phyloP scores from a whole-genome alignment of 2,797 vertebrate genomes.

The Rhinichthys osculus region DNA sequence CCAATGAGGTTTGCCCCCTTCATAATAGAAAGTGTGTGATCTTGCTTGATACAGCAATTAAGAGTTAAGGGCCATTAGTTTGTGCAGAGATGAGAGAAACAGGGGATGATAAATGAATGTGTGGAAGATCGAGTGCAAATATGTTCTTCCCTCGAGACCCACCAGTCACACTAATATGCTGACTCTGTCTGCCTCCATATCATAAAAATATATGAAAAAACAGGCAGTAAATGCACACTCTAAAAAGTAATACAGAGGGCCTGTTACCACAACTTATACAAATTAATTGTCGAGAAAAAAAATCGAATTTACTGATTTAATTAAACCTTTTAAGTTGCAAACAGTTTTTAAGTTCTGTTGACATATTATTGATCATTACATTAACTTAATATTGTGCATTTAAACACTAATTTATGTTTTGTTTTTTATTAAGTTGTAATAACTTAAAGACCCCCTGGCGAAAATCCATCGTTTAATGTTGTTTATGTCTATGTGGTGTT shows the following conservation, averaged over 20 bases:
- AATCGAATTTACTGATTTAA: background rate
- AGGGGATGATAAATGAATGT: constrained; percentile 58
- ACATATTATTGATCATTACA: background rate
- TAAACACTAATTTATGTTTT: background rate
- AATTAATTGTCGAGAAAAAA: background rate
- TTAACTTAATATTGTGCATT: background rate
- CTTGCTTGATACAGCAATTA: constrained; percentile 52
- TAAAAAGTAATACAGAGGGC: background rate
- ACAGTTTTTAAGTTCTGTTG: background rate
- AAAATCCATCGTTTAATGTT: too few species aligned
- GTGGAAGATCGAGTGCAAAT: constrained; percentile 56
- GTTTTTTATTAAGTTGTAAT: background rate
- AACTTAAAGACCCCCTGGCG: too few species aligned
- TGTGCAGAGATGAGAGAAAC: constrained; percentile 56
- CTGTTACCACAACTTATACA: background rate
- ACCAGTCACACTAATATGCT: constrained; percentile 58
- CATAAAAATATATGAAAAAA: constrained; percentile 56
- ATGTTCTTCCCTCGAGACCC: constrained; percentile 57
- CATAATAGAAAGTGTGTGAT: constrained; percentile 28
- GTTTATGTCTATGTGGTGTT: too few species aligned
- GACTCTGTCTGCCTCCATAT: constrained; percentile 46
- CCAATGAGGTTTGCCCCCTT: constrained; percentile 36
- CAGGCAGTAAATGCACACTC: constrained; percentile 49
- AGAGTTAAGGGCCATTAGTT: constrained; percentile 54
- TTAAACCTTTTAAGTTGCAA: background rate